phyloP scores from a whole-genome alignment of 1,140 invertebrate species.

The Nephotettix cincticeps region DNA sequence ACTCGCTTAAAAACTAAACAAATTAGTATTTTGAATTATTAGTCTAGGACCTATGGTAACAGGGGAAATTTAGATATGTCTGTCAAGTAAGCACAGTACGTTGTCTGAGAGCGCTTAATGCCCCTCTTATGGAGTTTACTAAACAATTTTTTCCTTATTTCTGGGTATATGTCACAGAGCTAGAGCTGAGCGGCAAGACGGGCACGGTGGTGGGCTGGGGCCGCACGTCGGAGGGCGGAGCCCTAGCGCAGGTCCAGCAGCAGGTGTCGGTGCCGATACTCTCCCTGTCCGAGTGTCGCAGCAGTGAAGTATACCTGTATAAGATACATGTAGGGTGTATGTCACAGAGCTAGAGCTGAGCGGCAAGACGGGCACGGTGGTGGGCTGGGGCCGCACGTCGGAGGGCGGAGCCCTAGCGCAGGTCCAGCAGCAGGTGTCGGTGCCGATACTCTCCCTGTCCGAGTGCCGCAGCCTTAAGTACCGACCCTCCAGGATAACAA shows the following conservation, averaged over 20 bases:
- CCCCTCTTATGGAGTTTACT: no score
- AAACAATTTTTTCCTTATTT: no score
- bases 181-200: slow-evolving; percentile 69
- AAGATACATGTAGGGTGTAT: no score
- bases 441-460: slow-evolving; percentile 73
- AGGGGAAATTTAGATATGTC: no score
- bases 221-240: slow-evolving; percentile 74
- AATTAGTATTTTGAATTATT: no score
- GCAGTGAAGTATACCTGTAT: no score
- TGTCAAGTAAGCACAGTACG: no score
- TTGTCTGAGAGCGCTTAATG: no score
- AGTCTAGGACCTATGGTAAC: no score
- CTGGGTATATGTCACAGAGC: no score
- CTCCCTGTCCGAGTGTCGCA: slow-evolving; percentile 70
- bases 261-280: slow-evolving; percentile 84
- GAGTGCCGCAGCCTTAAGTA: slow-evolving; percentile 83
- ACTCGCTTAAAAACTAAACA: no score
- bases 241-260: slow-evolving; percentile 72
- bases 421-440: slow-evolving; percentile 77
- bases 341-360: slow-evolving; percentile 63
- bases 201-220: slow-evolving; percentile 84
- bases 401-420: slow-evolving; percentile 79
- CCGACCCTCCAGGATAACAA: slow-evolving; percentile 72
- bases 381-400: slow-evolving; percentile 81
- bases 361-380: slow-evolving; percentile 69